Conservation (phyloP, 1,140 invertebrate genomes). For the Cyphomyrmex costatus region DNA sequence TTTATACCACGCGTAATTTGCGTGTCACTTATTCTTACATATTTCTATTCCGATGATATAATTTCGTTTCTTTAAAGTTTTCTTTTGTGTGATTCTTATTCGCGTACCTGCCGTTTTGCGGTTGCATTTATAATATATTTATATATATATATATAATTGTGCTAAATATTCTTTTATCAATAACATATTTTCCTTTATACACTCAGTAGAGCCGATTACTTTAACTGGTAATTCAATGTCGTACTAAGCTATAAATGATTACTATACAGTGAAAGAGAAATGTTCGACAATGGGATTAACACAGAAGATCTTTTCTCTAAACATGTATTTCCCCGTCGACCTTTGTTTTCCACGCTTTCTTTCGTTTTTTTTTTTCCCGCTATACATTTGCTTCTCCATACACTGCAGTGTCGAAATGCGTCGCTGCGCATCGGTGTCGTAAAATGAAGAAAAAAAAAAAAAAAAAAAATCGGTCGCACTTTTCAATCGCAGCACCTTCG, state of each 20-base stretch:
- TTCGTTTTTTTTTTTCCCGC: slow-evolving; percentile 52
- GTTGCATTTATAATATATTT: slow-evolving; percentile 74
- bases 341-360: slow-evolving; percentile 55
- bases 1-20: slow-evolving; percentile 51
- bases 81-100: slow-evolving; percentile 57
- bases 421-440: slow-evolving; percentile 20
- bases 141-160: slow-evolving; percentile 78
- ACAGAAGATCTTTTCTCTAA: slow-evolving; percentile 70
- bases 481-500: slow-evolving; percentile 59
- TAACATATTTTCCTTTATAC: slow-evolving; percentile 81
- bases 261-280: slow-evolving; percentile 85
- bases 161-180: slow-evolving; percentile 82
- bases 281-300: slow-evolving; percentile 78
- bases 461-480: slow-evolving; percentile 22
- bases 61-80: slow-evolving; percentile 57
- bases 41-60: slow-evolving; percentile 66
- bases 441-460: slow-evolving; percentile 40
- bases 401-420: slow-evolving; percentile 53
- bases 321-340: slow-evolving; percentile 73
- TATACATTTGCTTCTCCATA: slow-evolving; percentile 65
- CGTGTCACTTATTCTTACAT: slow-evolving; percentile 42
- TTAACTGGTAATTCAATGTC: slow-evolving; percentile 83
- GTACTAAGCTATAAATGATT: slow-evolving; percentile 84
- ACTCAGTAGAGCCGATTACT: slow-evolving; percentile 83
- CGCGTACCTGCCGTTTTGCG: slow-evolving; percentile 70